phyloP scores from a whole-genome alignment of 2,888 invertebrate species.

The Nipponacmea schrenckii region DNA sequence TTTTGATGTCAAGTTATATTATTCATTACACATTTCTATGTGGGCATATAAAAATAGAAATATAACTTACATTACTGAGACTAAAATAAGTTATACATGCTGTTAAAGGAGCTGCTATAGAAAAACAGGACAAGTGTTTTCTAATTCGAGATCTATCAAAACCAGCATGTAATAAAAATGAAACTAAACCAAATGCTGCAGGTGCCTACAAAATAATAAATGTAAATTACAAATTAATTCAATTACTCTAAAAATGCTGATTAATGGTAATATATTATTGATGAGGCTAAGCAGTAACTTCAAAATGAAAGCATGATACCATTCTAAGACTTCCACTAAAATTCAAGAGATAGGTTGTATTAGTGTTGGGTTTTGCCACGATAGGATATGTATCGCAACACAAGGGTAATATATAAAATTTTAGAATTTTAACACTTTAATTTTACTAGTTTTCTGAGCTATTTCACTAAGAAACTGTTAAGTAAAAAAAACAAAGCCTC shows the following conservation, averaged over 20 bases:
- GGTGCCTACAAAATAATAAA: conserved; percentile 77
- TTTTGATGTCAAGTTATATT: no score
- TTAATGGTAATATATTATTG: neutral
- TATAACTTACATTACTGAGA: conserved; percentile 75
- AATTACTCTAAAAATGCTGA: neutral
- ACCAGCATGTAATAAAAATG: conserved; percentile 95
- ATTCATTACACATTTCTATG: no score
- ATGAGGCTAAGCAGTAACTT: neutral
- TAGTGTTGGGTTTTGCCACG: no score
- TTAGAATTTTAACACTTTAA: no score
- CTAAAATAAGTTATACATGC: conserved; percentile 93
- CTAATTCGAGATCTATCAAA: conserved; percentile 88
- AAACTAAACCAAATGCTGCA: conserved; percentile 97
- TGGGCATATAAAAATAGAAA: neutral
- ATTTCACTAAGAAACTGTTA: no score
- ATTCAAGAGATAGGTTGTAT: no score
- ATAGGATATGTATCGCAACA: no score
- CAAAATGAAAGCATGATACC: neutral
- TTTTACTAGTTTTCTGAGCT: no score
- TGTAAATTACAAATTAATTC: neutral
- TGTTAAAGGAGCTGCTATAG: conserved; percentile 88
- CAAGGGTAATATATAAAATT: no score
- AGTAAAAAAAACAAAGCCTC: no score
- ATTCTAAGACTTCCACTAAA: no score
- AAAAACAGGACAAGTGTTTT: conserved; percentile 90